Evolutionary conservation across 2,113 vertebrate species (phyloP).

Genomic region (Pseudorasbora parva): DNA sequence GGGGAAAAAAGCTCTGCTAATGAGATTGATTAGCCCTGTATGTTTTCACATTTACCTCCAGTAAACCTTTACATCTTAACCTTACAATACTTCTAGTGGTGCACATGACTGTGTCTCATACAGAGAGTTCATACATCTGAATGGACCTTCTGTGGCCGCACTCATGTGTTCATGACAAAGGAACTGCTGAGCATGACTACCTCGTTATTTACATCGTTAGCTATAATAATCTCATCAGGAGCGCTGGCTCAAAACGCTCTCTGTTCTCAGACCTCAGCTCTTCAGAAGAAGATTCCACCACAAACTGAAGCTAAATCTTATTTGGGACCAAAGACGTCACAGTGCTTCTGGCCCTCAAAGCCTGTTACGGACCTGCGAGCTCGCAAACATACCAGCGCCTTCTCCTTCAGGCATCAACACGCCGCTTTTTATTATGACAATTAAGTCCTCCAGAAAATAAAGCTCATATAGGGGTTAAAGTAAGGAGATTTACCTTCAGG

Average conservation of each 20-base stretch:
- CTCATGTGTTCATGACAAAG: constrained; percentile 9
- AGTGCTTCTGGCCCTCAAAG: neutral
- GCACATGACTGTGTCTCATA: constrained; percentile 1
- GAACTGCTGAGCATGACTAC: constrained; percentile 21
- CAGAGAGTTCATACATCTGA: constrained; percentile 23
- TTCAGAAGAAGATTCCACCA: constrained; percentile 28
- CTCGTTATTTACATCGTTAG: constrained; percentile 40
- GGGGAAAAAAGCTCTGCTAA: neutral
- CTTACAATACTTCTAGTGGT: neutral
- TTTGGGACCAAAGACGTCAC: constrained; percentile 33
- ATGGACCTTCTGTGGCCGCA: constrained; percentile 5
- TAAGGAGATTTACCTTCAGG: constrained; percentile 71
- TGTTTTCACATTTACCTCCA: neutral
- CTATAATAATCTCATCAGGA: constrained; percentile 38
- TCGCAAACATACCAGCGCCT: neutral
- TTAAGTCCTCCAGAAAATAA: neutral
- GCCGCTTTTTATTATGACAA: neutral
- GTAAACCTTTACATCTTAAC: constrained; percentile 7
- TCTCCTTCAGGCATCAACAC: constrained; percentile 4
- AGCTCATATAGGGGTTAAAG: neutral
- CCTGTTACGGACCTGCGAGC: neutral
- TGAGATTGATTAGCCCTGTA: neutral
- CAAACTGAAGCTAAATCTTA: constrained; percentile 43
- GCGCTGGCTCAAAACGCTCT: constrained; percentile 40
- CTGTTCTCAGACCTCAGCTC: constrained; percentile 39